Base-by-base conservation (phyloP, 2,888 invertebrate genomes). In the Cataglyphis albicans region DNA sequence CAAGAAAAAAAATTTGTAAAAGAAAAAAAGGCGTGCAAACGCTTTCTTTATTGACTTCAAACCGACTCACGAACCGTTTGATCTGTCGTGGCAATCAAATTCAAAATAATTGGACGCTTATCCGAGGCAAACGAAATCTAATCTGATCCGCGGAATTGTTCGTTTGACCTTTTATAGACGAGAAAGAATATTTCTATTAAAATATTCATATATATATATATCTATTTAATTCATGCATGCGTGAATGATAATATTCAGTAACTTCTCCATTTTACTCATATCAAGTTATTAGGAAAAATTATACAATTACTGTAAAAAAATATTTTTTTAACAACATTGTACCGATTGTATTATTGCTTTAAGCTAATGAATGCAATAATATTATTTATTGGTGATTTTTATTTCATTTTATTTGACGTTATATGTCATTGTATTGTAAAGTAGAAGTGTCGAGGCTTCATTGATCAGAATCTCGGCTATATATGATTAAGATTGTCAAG, bases 51-150 rank as follows among this genome's bases (percentile, higher is more conserved):
- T n/a, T 9, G 48, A 15, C 32, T 35, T 81, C 38, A 57, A 21
- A 29, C 29, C 55, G 38, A 41, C 48, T 21, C 73, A 61, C 78
- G 61, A 76, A 12, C 52, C 52, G 52, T 72, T 84, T 84, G 75
- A 73, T 76, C 65, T 64, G 82, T 86, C 88, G 32, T 41, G 25
- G 48, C 32, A 64, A 88, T 88, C 86, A 83, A 67, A 81, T 73
- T 83, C 64, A 73, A 86, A 88, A 88, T 82, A 10, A 82, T 83
- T 80, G 84, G 55, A 76, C 48, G 67, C 84, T 67, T 29, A 80
- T 68, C 25, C 61, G 52, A 35, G 81, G 84, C 83, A 57, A 57
- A 81, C 64, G 52, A 70, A 63, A 32, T 82, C 76, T 78, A 86
- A 84, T 84, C 78, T 84, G 63, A 84, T 82, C 72, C 78, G 21